phyloP scores from a whole-genome alignment of 2,113 vertebrate genomes.

The Sebastes schlegelii region DNA sequence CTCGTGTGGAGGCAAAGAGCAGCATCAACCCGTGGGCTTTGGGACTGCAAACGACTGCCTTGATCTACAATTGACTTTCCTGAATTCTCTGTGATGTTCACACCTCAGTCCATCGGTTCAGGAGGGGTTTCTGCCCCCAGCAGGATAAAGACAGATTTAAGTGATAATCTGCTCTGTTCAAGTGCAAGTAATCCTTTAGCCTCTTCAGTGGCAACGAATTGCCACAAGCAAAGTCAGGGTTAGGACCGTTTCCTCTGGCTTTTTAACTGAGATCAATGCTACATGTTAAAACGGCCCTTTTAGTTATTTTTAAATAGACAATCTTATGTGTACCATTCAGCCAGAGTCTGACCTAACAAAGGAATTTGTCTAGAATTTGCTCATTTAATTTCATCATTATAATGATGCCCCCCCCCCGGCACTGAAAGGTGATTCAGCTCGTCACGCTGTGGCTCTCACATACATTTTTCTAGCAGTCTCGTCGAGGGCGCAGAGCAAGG shows the following conservation, averaged over 20 bases:
- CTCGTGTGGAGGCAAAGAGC: slow-evolving; percentile 32
- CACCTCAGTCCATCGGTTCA: slow-evolving; percentile 24
- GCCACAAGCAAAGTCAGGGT: slow-evolving; percentile 15
- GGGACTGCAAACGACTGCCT: slow-evolving; percentile 17
- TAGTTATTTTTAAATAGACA: neutral
- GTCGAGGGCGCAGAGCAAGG: slow-evolving; percentile 83
- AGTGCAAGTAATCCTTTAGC: slow-evolving; percentile 36
- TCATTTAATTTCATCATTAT: neutral
- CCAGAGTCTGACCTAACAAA: slow-evolving; percentile 9
- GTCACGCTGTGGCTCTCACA: slow-evolving; percentile 51
- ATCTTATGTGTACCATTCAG: slow-evolving; percentile 2
- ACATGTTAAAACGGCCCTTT: slow-evolving; percentile 16
- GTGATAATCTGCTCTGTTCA: slow-evolving; percentile 29
- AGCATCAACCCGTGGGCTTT: neutral
- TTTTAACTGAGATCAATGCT: slow-evolving; percentile 16
- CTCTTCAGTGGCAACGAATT: neutral
- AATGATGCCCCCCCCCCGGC: slow-evolving; percentile 6
- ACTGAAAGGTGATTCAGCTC: slow-evolving; percentile 9
- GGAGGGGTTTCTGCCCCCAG: slow-evolving; percentile 24
- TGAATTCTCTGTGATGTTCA: slow-evolving; percentile 18
- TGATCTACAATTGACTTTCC: slow-evolving; percentile 16
- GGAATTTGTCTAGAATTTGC: neutral
- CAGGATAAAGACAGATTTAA: slow-evolving; percentile 53
- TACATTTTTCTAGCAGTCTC: slow-evolving; percentile 85
- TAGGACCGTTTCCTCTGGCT: slow-evolving; percentile 11